Conservation (phyloP, 2,797 vertebrate species). For the Girardinus metallicus region DNA sequence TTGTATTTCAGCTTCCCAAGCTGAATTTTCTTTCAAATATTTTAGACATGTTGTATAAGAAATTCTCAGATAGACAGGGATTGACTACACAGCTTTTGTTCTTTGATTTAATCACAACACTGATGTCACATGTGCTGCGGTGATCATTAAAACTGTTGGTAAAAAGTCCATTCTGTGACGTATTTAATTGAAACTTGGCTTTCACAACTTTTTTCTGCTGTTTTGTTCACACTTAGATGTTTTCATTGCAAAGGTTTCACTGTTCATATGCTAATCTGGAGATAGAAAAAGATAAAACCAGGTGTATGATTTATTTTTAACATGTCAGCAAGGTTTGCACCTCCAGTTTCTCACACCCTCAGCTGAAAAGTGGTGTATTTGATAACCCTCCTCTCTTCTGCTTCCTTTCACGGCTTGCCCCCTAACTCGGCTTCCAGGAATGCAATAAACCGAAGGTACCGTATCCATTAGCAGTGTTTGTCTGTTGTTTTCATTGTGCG, state of each 20-base stretch:
- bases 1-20: neutral
- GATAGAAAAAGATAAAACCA: conserved; percentile 24
- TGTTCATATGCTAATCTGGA: conserved; percentile 36
- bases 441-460: conserved; percentile 97
- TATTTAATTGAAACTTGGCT: conserved; percentile 3
- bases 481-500: conserved; percentile 62
- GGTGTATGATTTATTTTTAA: conserved; percentile 34
- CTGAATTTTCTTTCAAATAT: neutral
- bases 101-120: neutral
- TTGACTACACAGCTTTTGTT: neutral
- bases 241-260: conserved; percentile 9
- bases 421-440: conserved; percentile 94
- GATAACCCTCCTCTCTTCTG: conserved; percentile 93
- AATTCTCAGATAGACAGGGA: neutral
- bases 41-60: neutral
- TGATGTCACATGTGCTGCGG: no score
- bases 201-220: neutral
- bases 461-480: conserved; percentile 84
- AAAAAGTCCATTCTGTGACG: neutral
- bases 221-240: neutral
- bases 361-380: conserved; percentile 82
- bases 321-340: conserved; percentile 27
- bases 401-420: conserved; percentile 90
- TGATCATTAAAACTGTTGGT: neutral
- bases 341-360: conserved; percentile 74